These are phyloP conservation scores for Pristiophorus japonicus DNA, from an alignment of 2,113 vertebrate species.

Conservation along the genomic window DNA sequence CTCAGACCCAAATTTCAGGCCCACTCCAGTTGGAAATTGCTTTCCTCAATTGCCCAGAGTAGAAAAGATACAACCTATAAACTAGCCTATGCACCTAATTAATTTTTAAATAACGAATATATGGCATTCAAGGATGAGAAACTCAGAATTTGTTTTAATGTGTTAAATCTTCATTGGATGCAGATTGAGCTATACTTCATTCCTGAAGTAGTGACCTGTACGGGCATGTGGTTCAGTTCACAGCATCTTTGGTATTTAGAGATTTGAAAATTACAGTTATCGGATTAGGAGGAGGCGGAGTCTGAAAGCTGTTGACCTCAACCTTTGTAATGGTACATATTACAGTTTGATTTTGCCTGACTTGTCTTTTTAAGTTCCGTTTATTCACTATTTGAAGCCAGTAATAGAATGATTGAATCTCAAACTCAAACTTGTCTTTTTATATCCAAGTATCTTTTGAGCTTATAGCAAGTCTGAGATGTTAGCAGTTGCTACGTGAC, in stretches of 20 bases:
- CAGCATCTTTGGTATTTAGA: background rate
- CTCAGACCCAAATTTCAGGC: too few relatives aligned
- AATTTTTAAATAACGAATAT: background rate
- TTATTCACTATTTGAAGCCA: slow-evolving; percentile 1
- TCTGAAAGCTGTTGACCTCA: background rate
- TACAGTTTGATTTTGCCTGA: background rate
- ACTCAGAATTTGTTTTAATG: background rate
- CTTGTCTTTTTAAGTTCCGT: background rate
- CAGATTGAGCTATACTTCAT: background rate
- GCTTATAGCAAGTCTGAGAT: background rate
- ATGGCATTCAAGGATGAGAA: background rate
- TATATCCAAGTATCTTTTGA: background rate
- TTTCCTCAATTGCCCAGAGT: background rate
- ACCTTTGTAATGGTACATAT: background rate
- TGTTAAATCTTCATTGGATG: background rate
- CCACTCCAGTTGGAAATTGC: background rate
- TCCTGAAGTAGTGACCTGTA: background rate
- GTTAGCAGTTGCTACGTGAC: background rate
- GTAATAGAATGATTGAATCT: background rate
- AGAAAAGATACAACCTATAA: background rate
- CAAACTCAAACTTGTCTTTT: background rate
- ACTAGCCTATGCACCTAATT: background rate
- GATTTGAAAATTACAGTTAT: background rate
- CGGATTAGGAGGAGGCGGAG: background rate
- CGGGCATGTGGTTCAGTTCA: background rate